Evolutionary conservation across 2,888 invertebrate genomes (phyloP), one percentile per base, ranked within the genome.

Genomic region (Taenaris catops): DNA sequence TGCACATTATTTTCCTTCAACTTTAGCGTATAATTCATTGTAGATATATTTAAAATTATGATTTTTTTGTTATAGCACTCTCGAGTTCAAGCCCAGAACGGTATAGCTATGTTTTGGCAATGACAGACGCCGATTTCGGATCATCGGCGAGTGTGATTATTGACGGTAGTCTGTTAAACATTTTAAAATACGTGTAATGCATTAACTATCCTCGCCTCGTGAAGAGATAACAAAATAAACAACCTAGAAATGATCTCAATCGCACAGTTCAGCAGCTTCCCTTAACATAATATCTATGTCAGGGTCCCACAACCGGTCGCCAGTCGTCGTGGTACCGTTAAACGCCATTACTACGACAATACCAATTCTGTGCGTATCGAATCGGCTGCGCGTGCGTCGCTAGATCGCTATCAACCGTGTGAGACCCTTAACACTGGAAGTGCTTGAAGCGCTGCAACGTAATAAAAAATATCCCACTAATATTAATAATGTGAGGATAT

Each of bases 291-390:
- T 46, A 51, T 49, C 40, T 51, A 41, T 51, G 51, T 49, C 51
- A 51, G 51, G 51, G 51, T 51, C 45, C 38, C 41, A 38, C 23
- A 42, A 31, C 31, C 31, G 31, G 31, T 28, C 28, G 46, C 47
- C 39, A 39, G 40, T 41, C 27, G 34, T 29, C 25, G 34, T 29
- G 35, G 43, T 52, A 56, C 67, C 66, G 68, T 63, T 68, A 63
- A 47, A 55, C 51, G 47, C 48, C 50, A 64, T 62, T 59, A 60
- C 49, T 46, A 54, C 48, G 61, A 65, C 65, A 67, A 66, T 63
- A 58, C 61, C 49, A 54, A 57, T 51, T 41, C 53, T 51, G 51
- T 51, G 68, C 66, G 69, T 58, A 54, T 57, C 68, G 59, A 69
- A 69, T 69, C 55, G 49, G 49, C 50, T 38, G 64, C 56, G 58